Base-by-base conservation (phyloP, 2,888 invertebrate species). In the Agrotis puta region DNA sequence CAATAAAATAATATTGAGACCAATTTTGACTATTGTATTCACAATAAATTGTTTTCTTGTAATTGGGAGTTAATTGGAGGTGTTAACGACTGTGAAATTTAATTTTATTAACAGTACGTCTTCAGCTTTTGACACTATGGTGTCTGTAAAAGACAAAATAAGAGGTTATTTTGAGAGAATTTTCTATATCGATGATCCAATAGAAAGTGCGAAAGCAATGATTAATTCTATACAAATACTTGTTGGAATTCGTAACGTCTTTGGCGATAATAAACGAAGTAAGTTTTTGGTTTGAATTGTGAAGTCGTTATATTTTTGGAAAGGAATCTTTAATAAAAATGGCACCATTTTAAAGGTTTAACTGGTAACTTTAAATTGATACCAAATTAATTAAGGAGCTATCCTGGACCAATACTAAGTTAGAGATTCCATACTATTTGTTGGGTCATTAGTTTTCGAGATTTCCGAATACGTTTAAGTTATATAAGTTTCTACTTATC, bases 221-320 rank as follows among this genome's bases (percentile, higher is more conserved):
- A 81, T 93, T 47, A 90, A 86, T 73, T 82, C 69, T 7, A 90
- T 93, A 6, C 90, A 91, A 79, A 82, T 77, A 53, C 66, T 91
- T 14, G 92, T 92, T 50, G 93, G 93, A 0, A 90, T 92, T 39
- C 86, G 83, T 56, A 90, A 93, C 63, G 86, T 92, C 1, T 93
- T 92, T 70, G 92, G 92, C 0, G 91, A 92, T 70, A 85, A 81
- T 20, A 69, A 87, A 33, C 82, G 74, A 0, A 87, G 91, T 87
- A 84, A 88, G 92, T 6, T 14, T 57, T 57, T 39, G 2, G 3
- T 53, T 20, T n/a, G 3, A 33, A 33, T 50, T 27, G 13, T 13
- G 3, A 14, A 27, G 3, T 7, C 2, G 2, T 9, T 74, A 53
- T 20, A 43, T 14, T n/a, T n/a, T n/a, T n/a, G n/a, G n/a, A n/a